Evolutionary conservation across 2,888 invertebrate species (phyloP), one percentile per base, ranked within the genome.

Genomic region (Theretra japonica): DNA sequence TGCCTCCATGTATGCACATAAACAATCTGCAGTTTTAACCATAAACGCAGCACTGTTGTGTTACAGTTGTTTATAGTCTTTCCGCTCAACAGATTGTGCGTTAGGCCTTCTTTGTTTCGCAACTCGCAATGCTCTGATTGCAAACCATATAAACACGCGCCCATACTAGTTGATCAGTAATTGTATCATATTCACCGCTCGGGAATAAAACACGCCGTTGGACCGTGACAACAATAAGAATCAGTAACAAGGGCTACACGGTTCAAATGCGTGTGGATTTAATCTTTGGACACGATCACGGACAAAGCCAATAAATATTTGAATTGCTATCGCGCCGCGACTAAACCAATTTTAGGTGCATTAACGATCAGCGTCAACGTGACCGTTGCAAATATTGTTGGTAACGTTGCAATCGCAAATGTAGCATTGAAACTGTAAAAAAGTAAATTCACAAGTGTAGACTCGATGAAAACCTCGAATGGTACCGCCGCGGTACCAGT

Each of bases 51-150:
- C 25, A 23, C 57, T 71, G 48, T 21, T 58, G 58, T 71, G 41
- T n/a, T 68, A 68, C 41, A 30, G 28, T 85, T 86, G 83, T 87
- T 86, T 82, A 79, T 83, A 81, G 83, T 83, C 87, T 85, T 88
- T 88, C 89, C 83, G 85, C 85, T 82, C 86, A 90, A 89, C 90
- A 87, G 89, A 90, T 90, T 90, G 89, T 87, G 82, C 85, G 86
- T 85, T 85, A 86, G 85, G 86, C 88, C 88, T 87, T 88, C 88
- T 88, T 90, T 89, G 89, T 93, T 90, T 92, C 87, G 88, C 92
- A 93, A 93, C 80, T 75, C 83, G 91, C 89, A 91, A 90, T 92
- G 92, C 93, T 93, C 92, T 91, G 93, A 93, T 93, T 93, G 88
- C 89, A 92, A 88, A 82, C 88, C 89, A 89, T 88, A 83, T 83